Evolutionary conservation across 1,140 invertebrate species (phyloP).

Genomic region (Laupala kohalensis): DNA sequence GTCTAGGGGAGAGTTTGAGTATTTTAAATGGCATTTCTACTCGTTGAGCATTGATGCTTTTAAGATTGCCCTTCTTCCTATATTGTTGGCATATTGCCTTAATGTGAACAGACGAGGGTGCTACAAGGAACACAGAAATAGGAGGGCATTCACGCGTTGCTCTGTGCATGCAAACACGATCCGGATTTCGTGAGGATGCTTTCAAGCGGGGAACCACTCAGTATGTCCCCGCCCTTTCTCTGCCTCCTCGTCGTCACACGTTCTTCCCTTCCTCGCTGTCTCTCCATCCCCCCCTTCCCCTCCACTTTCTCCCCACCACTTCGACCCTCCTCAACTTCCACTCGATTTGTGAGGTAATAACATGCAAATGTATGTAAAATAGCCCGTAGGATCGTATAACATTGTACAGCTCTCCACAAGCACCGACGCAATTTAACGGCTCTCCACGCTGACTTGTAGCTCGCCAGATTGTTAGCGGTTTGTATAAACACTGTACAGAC

Average conservation of each 20-base stretch:
- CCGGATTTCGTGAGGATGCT: background rate
- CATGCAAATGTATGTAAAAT: constrained; percentile 12
- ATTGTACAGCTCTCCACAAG: background rate
- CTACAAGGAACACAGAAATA: background rate
- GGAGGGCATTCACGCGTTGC: background rate
- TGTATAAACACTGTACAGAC: constrained; percentile 6
- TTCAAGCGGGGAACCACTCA: background rate
- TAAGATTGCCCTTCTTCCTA: background rate
- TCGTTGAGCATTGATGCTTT: background rate
- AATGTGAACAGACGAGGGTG: background rate
- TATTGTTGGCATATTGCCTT: background rate
- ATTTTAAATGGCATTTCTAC: background rate
- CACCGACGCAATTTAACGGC: constrained; percentile 2
- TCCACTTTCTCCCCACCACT: background rate
- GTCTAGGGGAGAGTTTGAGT: background rate
- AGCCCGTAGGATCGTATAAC: constrained; percentile 3
- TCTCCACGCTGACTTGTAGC: constrained; percentile 7
- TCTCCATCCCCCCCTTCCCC: background rate
- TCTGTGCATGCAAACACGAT: background rate
- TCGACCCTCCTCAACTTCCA: background rate
- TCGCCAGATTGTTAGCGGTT: constrained; percentile 4
- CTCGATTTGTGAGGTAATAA: constrained; percentile 13
- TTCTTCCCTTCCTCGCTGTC: background rate
- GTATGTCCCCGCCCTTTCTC: background rate
- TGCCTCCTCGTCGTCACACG: background rate